A percentile compares a stretch with the other conserved stretches of the same genome.
These are phyloP conservation scores for Pantala flavescens DNA, from an alignment of 1,140 invertebrate genomes.

Conservation along the genomic window DNA sequence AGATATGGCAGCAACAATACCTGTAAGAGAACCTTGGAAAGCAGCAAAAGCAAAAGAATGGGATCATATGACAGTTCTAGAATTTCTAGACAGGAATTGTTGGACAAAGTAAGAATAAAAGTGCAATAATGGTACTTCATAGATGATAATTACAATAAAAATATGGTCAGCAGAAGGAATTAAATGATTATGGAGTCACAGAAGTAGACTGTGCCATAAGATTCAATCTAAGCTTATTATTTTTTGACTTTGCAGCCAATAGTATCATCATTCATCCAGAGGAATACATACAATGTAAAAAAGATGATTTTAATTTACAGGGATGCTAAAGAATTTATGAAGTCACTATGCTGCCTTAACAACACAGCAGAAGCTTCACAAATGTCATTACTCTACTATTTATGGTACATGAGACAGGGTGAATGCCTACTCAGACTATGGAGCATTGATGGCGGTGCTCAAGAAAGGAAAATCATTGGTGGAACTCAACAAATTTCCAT, in stretches of 20 bases:
- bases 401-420: conserved; percentile 33
- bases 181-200: too few species aligned
- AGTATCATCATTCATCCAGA: too few species aligned
- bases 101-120: conserved; percentile 24
- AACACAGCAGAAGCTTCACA: conserved; percentile 29
- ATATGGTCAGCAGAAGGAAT: too few species aligned
- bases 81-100: conserved; percentile 22
- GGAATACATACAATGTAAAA: not conserved
- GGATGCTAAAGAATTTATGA: conserved; percentile 19
- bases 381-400: conserved; percentile 34
- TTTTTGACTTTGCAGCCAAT: too few species aligned
- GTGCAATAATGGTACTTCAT: too few species aligned
- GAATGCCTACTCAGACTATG: conserved; percentile 31
- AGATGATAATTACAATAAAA: too few species aligned
- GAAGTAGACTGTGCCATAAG: too few species aligned
- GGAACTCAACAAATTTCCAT: conserved; percentile 36
- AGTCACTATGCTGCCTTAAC: conserved; percentile 24
- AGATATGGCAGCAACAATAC: conserved; percentile 27
- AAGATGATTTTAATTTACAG: conserved; percentile 15
- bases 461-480: conserved; percentile 36
- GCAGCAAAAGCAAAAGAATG: conserved; percentile 23
- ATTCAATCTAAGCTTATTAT: too few species aligned
- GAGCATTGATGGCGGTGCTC: conserved; percentile 31
- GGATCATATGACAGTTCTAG: conserved; percentile 24
- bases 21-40: conserved; percentile 22